Conservation (phyloP, 2,797 vertebrate species). For the Falco columbarius region DNA sequence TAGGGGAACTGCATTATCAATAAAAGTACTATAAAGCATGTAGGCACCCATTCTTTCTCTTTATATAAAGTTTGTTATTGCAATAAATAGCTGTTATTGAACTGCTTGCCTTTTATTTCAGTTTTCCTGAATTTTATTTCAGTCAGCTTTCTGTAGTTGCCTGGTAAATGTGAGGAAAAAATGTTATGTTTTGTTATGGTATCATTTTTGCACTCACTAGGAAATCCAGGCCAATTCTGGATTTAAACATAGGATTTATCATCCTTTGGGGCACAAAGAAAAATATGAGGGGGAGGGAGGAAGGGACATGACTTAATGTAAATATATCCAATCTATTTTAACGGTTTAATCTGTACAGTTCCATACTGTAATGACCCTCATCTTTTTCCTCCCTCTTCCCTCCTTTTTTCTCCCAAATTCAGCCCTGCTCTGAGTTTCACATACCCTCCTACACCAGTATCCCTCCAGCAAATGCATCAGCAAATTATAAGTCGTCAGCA, state of each 20-base stretch:
- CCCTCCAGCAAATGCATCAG: conserved; percentile 93
- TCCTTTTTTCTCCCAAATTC: conserved; percentile 53
- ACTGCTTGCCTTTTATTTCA: conserved; percentile 67
- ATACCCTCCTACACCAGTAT: conserved; percentile 93
- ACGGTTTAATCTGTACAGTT: neutral
- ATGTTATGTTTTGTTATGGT: neutral
- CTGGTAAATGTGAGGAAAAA: conserved; percentile 2
- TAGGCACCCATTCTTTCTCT: conserved; percentile 70
- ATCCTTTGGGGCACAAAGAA: neutral
- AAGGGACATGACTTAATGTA: neutral
- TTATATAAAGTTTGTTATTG: conserved; percentile 82
- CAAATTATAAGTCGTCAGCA: conserved; percentile 94
- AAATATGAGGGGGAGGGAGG: neutral
- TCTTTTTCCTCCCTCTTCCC: neutral
- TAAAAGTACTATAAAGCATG: conserved; percentile 73
- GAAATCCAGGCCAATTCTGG: neutral
- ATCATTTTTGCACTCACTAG: neutral
- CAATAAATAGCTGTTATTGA: conserved; percentile 81
- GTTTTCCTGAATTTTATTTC: conserved; percentile 49
- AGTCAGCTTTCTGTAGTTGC: neutral
- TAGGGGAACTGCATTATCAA: conserved; percentile 61
- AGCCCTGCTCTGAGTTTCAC: conserved; percentile 93
- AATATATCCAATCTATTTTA: neutral
- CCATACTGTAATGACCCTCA: neutral
- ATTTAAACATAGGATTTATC: neutral